Base-by-base conservation (phyloP, 2,888 invertebrate genomes). In the Alcis repandata region DNA sequence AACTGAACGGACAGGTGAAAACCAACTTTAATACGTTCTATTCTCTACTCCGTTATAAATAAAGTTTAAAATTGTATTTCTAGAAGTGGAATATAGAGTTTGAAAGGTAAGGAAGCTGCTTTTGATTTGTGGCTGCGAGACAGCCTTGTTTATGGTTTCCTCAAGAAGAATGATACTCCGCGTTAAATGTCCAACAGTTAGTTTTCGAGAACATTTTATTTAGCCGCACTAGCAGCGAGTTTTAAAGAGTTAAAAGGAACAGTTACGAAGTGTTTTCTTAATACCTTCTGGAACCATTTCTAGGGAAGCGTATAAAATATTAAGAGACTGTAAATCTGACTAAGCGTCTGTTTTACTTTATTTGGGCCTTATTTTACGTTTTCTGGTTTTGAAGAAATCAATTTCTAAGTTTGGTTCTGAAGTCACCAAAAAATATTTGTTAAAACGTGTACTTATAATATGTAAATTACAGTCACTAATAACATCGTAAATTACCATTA, bases 61-160 rank as follows among this genome's bases (percentile, higher is more conserved):
- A 79, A 56, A 61, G 76, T 72, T 68, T 15, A 54, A 57, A 51
- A 45, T 69, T 19, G 45, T 6, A 51, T 59, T 65, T 13, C n/a
- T 10, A 36, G n/a, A 32, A 15, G 65, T 51, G 71, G 68, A 70
- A 45, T 70, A 62, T 63, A 70, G 74, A 77, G 76, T 73, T 76
- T 72, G 79, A 78, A 79, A 80, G 79, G 79, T 82, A 83, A 76
- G 83, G 81, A 88, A 88, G 84, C 85, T 79, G 80, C 83, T 84
- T 85, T 86, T 90, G 90, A 90, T 90, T 90, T 90, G 89, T 88
- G 82, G 83, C 69, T 75, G 73, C 81, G 84, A 83, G 85, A 82
- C 84, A 82, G 78, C 74, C 79, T 90, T 86, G 82, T 90, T 90
- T 90, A 89, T 87, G 85, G 86, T 88, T 89, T 88, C 88, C 88